Conservation (phyloP, 2,888 invertebrate genomes). For the Peribatodes rhomboidaria region DNA sequence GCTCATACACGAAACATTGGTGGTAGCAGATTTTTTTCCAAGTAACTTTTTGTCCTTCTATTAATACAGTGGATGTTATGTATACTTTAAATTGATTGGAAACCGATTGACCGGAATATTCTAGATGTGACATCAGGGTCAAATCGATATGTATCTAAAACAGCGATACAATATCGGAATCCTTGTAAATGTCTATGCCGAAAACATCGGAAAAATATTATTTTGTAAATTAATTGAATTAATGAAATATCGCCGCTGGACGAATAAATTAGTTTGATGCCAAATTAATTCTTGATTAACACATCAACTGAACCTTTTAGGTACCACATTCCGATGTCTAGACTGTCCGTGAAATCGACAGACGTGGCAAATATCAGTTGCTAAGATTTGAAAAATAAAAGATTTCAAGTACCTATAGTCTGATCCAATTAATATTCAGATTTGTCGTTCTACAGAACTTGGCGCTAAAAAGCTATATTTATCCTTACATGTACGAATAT, state of each 20-base stretch:
- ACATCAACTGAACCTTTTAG: slow-evolving; percentile 48
- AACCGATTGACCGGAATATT: slow-evolving; percentile 34
- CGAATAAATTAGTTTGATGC: slow-evolving; percentile 45
- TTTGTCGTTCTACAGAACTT: not conserved
- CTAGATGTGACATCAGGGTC: slow-evolving; percentile 48
- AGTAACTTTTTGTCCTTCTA: not conserved
- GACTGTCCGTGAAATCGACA: slow-evolving; percentile 14
- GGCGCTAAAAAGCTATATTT: too few relatives aligned
- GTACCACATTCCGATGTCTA: slow-evolving; percentile 34
- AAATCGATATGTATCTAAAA: slow-evolving; percentile 31
- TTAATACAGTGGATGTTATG: not conserved
- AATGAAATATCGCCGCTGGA: slow-evolving; percentile 40
- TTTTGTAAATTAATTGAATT: slow-evolving; percentile 38
- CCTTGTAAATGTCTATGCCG: slow-evolving; percentile 43
- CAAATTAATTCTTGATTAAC: slow-evolving; percentile 54
- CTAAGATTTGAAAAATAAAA: not conserved
- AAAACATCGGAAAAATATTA: slow-evolving; percentile 45
- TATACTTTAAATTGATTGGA: slow-evolving; percentile 7
- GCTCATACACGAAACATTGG: too few relatives aligned
- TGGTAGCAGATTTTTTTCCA: too few relatives aligned
- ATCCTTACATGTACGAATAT: too few relatives aligned
- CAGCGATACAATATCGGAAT: slow-evolving; percentile 24
- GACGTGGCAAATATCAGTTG: not conserved
- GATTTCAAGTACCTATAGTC: too few relatives aligned
- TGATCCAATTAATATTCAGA: too few relatives aligned